phyloP scores from a whole-genome alignment of 2,113 vertebrate species.

The Narcine bancroftii region DNA sequence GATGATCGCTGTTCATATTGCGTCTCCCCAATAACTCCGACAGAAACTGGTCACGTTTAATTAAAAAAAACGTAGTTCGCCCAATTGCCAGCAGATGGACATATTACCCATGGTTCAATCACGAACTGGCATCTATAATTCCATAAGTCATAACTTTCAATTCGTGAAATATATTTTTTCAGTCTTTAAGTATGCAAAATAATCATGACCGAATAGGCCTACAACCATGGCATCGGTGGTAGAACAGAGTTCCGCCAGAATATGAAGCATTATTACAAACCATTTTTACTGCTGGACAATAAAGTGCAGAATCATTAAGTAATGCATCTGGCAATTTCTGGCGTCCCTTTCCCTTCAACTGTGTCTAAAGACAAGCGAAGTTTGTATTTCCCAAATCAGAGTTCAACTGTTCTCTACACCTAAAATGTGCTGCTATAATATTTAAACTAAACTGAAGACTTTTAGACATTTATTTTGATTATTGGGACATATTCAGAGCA shows the following conservation, averaged over 20 bases:
- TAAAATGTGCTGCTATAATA: neutral
- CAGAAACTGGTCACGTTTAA: no score
- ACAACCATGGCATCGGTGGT: neutral
- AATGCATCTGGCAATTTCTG: neutral
- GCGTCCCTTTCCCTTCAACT: neutral
- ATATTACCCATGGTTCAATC: neutral
- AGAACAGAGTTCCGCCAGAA: neutral
- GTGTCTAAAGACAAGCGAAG: neutral
- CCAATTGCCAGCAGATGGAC: conserved; percentile 23
- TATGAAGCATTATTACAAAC: neutral
- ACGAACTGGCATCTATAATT: neutral
- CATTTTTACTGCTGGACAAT: neutral
- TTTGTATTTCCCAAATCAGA: neutral
- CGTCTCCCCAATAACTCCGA: neutral
- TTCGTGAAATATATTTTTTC: conserved; percentile 5
- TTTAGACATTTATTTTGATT: neutral
- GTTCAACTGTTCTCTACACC: neutral
- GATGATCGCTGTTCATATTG: neutral
- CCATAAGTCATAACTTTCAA: neutral
- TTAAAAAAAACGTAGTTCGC: neutral
- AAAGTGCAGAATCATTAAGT: neutral
- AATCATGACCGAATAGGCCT: neutral
- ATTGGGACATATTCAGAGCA: neutral
- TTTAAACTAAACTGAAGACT: neutral
- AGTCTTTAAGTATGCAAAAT: neutral